Evolutionary conservation across 1,140 invertebrate genomes (phyloP).

Genomic region (Caerostris darwini): DNA sequence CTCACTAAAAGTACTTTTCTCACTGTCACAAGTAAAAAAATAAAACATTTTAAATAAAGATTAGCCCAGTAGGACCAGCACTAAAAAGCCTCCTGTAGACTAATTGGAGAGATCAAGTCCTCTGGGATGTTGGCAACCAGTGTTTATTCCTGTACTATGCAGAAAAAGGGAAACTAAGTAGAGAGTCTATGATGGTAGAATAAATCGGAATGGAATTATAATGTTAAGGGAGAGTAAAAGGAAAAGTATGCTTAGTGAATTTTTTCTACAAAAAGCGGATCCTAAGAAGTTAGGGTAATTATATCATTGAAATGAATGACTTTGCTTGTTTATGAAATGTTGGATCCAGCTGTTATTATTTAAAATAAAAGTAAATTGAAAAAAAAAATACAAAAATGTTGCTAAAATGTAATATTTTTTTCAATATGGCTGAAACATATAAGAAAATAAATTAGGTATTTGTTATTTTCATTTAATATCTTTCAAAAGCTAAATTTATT

Average conservation of each 20-base stretch:
- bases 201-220: background rate
- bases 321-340: too few species aligned
- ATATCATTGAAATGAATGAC: too few species aligned
- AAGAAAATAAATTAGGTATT: too few species aligned
- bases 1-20: background rate
- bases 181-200: background rate
- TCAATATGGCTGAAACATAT: too few species aligned
- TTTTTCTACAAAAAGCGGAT: background rate
- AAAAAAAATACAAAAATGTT: too few species aligned
- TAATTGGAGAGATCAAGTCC: conserved; percentile 7
- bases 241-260: background rate
- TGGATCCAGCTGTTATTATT: too few species aligned
- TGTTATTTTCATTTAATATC: too few species aligned
- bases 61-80: background rate
- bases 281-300: too few species aligned
- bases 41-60: background rate
- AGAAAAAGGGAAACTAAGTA: background rate
- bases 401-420: too few species aligned
- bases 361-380: too few species aligned
- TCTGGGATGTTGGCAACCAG: background rate
- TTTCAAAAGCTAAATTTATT: too few species aligned
- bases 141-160: background rate
- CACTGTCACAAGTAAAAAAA: background rate
- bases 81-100: conserved; percentile 2
- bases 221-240: background rate